phyloP scores from a whole-genome alignment of 1,140 invertebrate species.

The Pseudomyrmex gracilis region DNA sequence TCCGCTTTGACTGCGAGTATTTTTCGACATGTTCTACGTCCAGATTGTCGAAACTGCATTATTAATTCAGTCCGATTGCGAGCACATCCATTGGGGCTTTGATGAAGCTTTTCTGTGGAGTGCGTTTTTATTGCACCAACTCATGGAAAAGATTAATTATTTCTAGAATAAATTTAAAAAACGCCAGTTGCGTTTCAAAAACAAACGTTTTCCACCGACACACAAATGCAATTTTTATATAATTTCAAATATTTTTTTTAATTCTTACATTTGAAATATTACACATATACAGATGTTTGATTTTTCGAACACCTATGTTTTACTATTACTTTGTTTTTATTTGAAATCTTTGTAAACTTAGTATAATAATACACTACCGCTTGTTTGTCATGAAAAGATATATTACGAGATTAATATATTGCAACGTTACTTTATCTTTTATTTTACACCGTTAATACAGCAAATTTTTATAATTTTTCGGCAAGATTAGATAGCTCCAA shows the following conservation, averaged over 20 bases:
- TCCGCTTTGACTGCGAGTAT: constrained; percentile 18
- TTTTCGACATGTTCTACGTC: constrained; percentile 25
- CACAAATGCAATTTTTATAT: neutral
- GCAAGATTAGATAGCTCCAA: constrained; percentile 30
- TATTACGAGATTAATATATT: neutral
- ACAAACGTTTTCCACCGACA: neutral
- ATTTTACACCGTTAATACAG: neutral
- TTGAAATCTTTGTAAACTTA: neutral
- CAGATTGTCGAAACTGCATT: constrained; percentile 35
- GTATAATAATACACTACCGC: neutral
- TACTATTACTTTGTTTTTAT: neutral
- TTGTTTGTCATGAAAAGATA: neutral
- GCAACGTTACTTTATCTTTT: neutral
- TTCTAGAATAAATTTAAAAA: constrained; percentile 21
- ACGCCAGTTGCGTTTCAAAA: neutral
- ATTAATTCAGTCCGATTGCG: constrained; percentile 28
- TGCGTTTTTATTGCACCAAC: constrained; percentile 1
- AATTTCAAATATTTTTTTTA: neutral
- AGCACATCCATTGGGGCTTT: constrained; percentile 3
- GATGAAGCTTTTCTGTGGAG: constrained; percentile 4
- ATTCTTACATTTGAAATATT: neutral
- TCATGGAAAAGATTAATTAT: constrained; percentile 26
- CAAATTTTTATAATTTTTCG: neutral
- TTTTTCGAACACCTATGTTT: too few relatives aligned
- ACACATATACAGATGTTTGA: neutral